phyloP scores from a whole-genome alignment of 2,113 vertebrate genomes.

The Ctenomys sociabilis region DNA sequence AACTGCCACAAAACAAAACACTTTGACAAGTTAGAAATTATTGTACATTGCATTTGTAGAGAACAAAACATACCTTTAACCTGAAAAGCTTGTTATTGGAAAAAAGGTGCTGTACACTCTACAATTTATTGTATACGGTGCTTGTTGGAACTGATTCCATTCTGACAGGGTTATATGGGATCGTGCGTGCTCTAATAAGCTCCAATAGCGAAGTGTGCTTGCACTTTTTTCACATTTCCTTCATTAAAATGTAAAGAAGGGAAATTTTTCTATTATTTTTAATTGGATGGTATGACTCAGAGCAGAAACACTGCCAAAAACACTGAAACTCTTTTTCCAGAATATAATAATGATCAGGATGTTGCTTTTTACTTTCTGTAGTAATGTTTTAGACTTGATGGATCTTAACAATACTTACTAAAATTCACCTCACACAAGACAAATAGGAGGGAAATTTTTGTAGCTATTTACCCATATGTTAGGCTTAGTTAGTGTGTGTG shows the following conservation, averaged over 20 bases:
- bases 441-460: background rate
- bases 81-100: slow-evolving; percentile 67
- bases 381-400: background rate
- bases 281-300: slow-evolving; percentile 31
- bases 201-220: slow-evolving; percentile 44
- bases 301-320: background rate
- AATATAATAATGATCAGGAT: background rate
- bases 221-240: slow-evolving; percentile 23
- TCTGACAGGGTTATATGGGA: slow-evolving; percentile 67
- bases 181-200: slow-evolving; percentile 72
- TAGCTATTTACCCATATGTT: background rate
- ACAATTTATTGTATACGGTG: slow-evolving; percentile 29
- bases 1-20: slow-evolving; percentile 69
- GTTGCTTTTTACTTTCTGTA: background rate
- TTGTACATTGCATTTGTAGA: slow-evolving; percentile 57
- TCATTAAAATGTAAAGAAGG: slow-evolving; percentile 57
- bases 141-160: slow-evolving; percentile 67
- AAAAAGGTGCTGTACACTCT: slow-evolving; percentile 40
- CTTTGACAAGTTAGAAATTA: slow-evolving; percentile 79
- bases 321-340: background rate
- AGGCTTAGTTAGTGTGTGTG: background rate
- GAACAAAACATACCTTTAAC: slow-evolving; percentile 73
- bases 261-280: slow-evolving; percentile 17
- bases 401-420: background rate
- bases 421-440: background rate